Evolutionary conservation across 2,797 vertebrate genomes (phyloP), one percentile per base, ranked within the genome.

Genomic region (Clamator glandarius): DNA sequence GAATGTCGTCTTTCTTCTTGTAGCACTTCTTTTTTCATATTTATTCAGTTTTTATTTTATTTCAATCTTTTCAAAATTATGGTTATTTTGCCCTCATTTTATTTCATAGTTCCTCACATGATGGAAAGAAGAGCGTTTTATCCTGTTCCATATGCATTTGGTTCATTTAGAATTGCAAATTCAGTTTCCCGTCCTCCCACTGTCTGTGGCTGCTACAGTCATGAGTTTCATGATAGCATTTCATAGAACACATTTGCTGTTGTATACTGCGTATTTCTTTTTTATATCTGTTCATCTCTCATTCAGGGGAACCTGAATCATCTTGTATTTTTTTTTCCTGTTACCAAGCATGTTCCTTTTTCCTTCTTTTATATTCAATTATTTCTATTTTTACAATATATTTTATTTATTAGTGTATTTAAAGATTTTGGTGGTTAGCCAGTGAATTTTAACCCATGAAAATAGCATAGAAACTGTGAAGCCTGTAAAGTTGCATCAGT

Each of bases 111-210:
- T 66, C 31, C 33, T 61, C 90, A 39, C 29, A 20, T 21, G 44
- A 55, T 68, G 63, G 50, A 55, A 91, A 42, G 79, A 66, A 73
- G 52, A 77, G 17, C 15, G 5, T 64, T 74, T 29, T 68, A 12
- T 69, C 64, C 73, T 63, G 33, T 50, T 62, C 82, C 70, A 77
- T 74, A 59, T 70, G 74, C 44, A 66, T 75, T 93, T 89, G 58
- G 15, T 76, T 79, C 61, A 29, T 77, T 87, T 84, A 77, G 67
- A 94, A 92, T 76, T 95, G 86, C 79, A 95, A 92, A 86, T 88
- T 66, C 24, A 68, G n/a, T 84, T 94, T 94, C 33, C 50, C 67
- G 61, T 44, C 55, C 44, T 95, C 69, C 42, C 35, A 80, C 41
- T 92, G 46, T n/a, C 39, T 62, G 58, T 72, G 46, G 12, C 66